Evolutionary conservation across 2,888 invertebrate species (phyloP).

Genomic region (Nineta flava): DNA sequence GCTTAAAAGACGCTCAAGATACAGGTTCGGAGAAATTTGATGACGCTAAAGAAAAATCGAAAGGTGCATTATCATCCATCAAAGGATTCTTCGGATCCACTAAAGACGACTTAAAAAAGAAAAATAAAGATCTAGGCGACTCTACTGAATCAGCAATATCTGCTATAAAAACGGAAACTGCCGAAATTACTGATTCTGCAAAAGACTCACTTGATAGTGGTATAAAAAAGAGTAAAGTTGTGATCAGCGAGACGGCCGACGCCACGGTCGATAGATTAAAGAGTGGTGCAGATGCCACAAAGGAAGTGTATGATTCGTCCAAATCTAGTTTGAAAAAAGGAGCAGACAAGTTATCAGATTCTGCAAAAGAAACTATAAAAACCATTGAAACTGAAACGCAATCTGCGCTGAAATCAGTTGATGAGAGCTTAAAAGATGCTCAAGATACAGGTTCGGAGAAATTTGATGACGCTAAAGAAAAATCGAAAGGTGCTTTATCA

Average conservation of each 20-base stretch:
- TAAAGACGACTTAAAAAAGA: slow-evolving; percentile 8
- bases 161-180: too few species aligned
- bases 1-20: background rate
- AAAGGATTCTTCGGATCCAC: background rate
- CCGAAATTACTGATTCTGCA: too few species aligned
- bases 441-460: slow-evolving; percentile 2
- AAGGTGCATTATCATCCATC: slow-evolving; percentile 8
- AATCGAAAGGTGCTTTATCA: slow-evolving; percentile 10
- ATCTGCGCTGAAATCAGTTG: background rate
- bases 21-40: slow-evolving; percentile 11
- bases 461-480: slow-evolving; percentile 12
- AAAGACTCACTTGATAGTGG: too few species aligned
- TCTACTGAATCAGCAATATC: too few species aligned
- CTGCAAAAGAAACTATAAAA: too few species aligned
- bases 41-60: slow-evolving; percentile 10
- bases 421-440: slow-evolving; percentile 6
- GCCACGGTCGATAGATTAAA: too few species aligned
- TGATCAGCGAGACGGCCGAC: too few species aligned
- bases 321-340: slow-evolving; percentile 7
- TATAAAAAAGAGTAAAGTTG: too few species aligned
- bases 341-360: background rate
- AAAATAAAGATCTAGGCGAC: slow-evolving; percentile 13
- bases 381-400: too few species aligned
- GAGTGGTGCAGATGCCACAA: background rate
- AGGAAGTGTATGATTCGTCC: too few species aligned